Conservation (phyloP, 2,888 invertebrate genomes). For the Rhagonycha lutea region DNA sequence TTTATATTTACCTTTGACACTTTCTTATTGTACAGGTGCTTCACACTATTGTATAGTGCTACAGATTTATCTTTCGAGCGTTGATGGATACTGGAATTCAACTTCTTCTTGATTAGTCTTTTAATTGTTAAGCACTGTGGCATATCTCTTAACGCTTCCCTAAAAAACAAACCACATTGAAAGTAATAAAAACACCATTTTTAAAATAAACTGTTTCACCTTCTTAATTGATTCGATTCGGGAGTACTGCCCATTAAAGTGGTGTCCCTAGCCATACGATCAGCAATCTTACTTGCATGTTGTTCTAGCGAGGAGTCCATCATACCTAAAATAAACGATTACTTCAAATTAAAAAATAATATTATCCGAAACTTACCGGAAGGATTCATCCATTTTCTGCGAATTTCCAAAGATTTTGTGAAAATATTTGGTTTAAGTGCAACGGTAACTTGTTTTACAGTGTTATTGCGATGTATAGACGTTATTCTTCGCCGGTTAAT, state of each 20-base stretch:
- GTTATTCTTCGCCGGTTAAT: conserved; percentile 25
- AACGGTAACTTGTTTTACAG: conserved; percentile 2
- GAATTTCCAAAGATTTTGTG: conserved; percentile 26
- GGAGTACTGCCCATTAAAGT: conserved; percentile 69
- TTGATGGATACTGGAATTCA: conserved; percentile 63
- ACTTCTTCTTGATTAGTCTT: conserved; percentile 66
- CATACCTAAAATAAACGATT: background rate
- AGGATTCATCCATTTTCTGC: conserved; percentile 29
- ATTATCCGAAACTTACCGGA: conserved; percentile 17
- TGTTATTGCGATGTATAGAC: conserved; percentile 33
- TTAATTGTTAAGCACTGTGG: conserved; percentile 73
- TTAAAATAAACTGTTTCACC: conserved; percentile 51
- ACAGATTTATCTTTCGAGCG: conserved; percentile 61
- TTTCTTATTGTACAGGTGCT: conserved; percentile 63
- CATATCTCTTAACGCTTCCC: conserved; percentile 69
- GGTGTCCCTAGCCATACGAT: conserved; percentile 67
- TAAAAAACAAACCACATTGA: conserved; percentile 42
- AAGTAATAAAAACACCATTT: background rate
- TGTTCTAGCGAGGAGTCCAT: conserved; percentile 38
- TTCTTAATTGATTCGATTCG: conserved; percentile 64
- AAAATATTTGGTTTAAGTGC: conserved; percentile 9
- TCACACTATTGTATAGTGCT: conserved; percentile 60
- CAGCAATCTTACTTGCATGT: conserved; percentile 65
- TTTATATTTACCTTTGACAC: conserved; percentile 59
- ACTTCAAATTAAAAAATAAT: background rate